phyloP scores from a whole-genome alignment of 2,797 vertebrate species.

The Rhinogobio ventralis region DNA sequence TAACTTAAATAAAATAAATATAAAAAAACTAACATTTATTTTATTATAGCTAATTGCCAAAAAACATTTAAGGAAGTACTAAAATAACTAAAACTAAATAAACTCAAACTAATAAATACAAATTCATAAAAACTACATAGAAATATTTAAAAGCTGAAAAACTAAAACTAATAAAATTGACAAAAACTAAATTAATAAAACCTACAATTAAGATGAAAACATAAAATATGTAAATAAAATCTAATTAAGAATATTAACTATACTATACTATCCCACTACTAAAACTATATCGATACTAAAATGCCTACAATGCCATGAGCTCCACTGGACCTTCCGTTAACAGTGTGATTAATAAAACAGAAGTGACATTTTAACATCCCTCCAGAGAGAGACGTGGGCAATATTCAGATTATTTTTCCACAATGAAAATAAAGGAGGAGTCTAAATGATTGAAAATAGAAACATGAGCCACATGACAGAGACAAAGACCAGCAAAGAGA shows the following conservation, averaged over 20 bases:
- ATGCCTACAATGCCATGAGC: background rate
- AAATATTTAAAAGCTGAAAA: background rate
- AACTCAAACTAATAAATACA: background rate
- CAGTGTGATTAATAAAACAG: background rate
- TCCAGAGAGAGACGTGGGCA: background rate
- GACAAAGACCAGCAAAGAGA: slow-evolving; percentile 14
- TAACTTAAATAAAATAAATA: background rate
- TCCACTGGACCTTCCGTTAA: background rate
- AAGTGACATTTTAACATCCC: background rate
- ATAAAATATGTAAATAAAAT: background rate
- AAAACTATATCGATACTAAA: background rate
- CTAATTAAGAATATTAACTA: background rate
- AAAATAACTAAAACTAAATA: background rate
- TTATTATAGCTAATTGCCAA: background rate
- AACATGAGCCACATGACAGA: slow-evolving; percentile 2
- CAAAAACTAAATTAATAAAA: background rate
- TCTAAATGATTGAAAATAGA: slow-evolving; percentile 9
- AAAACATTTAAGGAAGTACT: background rate
- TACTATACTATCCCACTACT: background rate
- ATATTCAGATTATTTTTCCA: background rate
- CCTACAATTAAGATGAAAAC: background rate
- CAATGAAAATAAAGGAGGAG: background rate
- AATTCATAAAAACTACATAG: background rate
- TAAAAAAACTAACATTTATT: background rate
- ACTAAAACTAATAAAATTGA: background rate